phyloP scores from a whole-genome alignment of 2,888 invertebrate genomes.

The Drosophila vallismaia region DNA sequence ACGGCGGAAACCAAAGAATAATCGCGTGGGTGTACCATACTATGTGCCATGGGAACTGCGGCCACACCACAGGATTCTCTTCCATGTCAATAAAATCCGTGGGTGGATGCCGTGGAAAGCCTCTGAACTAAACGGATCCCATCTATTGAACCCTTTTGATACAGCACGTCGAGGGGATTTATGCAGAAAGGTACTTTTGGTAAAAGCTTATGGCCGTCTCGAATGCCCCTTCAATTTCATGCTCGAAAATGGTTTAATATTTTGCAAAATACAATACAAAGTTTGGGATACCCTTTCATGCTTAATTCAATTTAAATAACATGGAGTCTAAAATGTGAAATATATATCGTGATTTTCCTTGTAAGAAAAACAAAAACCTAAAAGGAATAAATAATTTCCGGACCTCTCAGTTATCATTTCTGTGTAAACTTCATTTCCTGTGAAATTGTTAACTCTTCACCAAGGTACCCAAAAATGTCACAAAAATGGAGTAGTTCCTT shows the following conservation, averaged over 20 bases:
- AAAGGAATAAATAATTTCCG: neutral
- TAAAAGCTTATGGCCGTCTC: conserved; percentile 44
- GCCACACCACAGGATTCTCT: conserved; percentile 14
- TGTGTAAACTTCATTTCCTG: neutral
- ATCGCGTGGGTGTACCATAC: conserved; percentile 26
- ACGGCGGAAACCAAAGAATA: conserved; percentile 20
- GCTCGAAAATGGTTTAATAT: conserved; percentile 41
- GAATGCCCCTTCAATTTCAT: conserved; percentile 53
- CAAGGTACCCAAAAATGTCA: neutral
- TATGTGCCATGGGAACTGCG: conserved; percentile 8
- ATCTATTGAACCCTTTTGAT: conserved; percentile 44
- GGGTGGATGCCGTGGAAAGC: neutral
- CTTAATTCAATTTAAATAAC: neutral
- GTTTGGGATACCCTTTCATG: neutral
- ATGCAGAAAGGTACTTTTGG: conserved; percentile 37
- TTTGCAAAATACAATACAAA: conserved; percentile 13
- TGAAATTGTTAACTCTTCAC: neutral
- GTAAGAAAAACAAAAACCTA: neutral
- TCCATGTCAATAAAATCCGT: neutral
- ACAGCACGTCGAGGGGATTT: conserved; percentile 52
- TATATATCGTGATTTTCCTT: too few species aligned
- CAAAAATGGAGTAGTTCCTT: conserved; percentile 6
- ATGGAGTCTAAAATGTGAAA: too few species aligned
- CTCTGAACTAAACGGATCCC: conserved; percentile 4
- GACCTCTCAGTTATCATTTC: neutral